Evolutionary conservation across 1,140 invertebrate genomes (phyloP).

Genomic region (Orussus abietinus): DNA sequence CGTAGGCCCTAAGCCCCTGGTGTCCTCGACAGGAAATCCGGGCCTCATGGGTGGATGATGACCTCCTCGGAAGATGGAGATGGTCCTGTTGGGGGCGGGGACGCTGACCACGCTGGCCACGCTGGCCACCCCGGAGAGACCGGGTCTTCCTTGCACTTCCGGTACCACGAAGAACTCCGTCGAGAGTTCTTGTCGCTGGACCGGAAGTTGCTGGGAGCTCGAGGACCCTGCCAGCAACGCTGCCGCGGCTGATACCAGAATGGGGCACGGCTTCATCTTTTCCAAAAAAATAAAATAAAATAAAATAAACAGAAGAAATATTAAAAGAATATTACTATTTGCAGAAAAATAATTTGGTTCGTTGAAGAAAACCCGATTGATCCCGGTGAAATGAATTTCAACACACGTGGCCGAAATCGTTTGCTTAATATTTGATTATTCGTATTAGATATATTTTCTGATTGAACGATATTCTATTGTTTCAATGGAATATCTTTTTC

Average conservation of each 20-base stretch:
- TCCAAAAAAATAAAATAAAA: too few species aligned
- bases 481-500: too few species aligned
- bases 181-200: conserved; percentile 68
- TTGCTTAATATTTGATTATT: neutral
- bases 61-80: conserved; percentile 28
- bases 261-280: conserved; percentile 46
- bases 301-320: too few species aligned
- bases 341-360: conserved; percentile 5
- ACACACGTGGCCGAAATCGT: neutral
- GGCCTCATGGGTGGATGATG: conserved; percentile 17
- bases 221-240: conserved; percentile 7
- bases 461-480: too few species aligned
- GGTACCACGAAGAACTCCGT: conserved; percentile 75
- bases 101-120: conserved; percentile 46
- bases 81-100: conserved; percentile 38
- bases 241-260: conserved; percentile 33
- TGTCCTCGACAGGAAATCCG: conserved; percentile 12
- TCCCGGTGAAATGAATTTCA: neutral
- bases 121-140: conserved; percentile 37
- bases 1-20: conserved; percentile 20
- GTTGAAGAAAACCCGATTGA: conserved; percentile 4
- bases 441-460: too few species aligned
- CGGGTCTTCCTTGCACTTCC: conserved; percentile 35
- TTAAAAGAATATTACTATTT: too few species aligned
- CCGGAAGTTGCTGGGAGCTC: conserved; percentile 15